Evolutionary conservation across 2,113 vertebrate species (phyloP), one percentile per base, ranked within the genome.

Genomic region (Syngnathus floridae): DNA sequence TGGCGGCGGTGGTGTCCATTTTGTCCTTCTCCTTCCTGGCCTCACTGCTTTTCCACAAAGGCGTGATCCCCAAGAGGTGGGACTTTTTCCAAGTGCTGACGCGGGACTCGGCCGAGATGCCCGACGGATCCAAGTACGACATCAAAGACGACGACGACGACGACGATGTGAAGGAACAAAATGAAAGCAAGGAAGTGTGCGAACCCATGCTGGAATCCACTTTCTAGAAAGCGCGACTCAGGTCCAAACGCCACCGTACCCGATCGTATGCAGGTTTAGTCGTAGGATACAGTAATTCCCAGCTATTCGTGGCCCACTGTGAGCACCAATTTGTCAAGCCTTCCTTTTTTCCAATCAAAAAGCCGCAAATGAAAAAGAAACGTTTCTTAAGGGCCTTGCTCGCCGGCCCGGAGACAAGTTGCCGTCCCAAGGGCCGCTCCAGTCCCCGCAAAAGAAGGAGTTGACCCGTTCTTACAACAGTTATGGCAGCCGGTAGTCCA

Each of bases 11-110:
- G 37, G 66, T 54, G 7, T 73, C 76, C 0, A 89, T 91, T 0
- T 0, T 91, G 54, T 12, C 72, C 1, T 82, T 89, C 74, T 93
- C 91, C 0, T 70, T 83, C 35, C 17, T 92, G 63, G 68, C 85
- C 3, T 67, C 36, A 0, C 21, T 79, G 68, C 70, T 91, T 67
- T 93, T 93, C 71, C 75, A 64, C 63, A 78, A 69, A 45, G 88
- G 83, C 4, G 45, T 91, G 61, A 73, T 93, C 46, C 84, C 90
- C 1, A 71, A 0, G 14, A 73, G 62, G 19, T 91, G 86, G 87
- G 91, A 93, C 19, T 14, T 92, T 22, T 92, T 89, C 37, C 71
- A 84, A 0, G 52, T 88, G 6, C 77, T 11, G 31, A 43, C 62
- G 22, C 59, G 64, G 51, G 17, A 56, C 19, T 60, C 57, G 0